Base-by-base conservation (phyloP, 2,888 invertebrate species). In the Tridacna gigas region DNA sequence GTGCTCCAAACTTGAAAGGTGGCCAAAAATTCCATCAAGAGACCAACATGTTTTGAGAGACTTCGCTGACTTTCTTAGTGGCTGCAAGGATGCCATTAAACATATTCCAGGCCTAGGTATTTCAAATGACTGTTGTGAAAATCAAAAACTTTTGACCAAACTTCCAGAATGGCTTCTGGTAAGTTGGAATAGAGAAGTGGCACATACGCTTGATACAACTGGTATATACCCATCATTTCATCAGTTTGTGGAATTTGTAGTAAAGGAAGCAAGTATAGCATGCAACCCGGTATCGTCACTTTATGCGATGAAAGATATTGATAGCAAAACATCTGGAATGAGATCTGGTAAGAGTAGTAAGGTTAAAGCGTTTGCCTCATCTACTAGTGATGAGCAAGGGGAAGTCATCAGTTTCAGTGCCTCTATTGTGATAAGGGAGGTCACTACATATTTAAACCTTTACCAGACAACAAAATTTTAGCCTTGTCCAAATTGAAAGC, bases 101-200 rank as follows among this genome's bases (percentile, higher is more conserved):
- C 20, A 47, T 18, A 9, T 71, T 4, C 28, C 69, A 45, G 47
- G n/a, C 61, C 47, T 80, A 11, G 45, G 28, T n/a, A 56, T 76
- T 12, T 51, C 69, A 5, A 76, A 67, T 45, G 80, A 76, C 67
- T 80, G 76, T 47, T 9, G 5, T 47, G 76, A 80, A 76, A 80
- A 80, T 22, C 69, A 37, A 5, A 80, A 80, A 80, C 22, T 80
- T 28, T 22, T 80, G 61, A 37, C 15, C 45, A 76, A 80, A 37
- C 63, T 80, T 15, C 81, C 81, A 56, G 74, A 78, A 20, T 78
- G 82, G 84, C 67, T 76, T n/a, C n/a, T 69, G 5, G 13, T 74
- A 12, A 22, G 77, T 28, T 86, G 82, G 86, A 84, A 84, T 60
- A 51, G 86, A 12, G 28, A 76, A 60, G 76, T 51, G 7, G 18